Evolutionary conservation across 2,888 invertebrate genomes (phyloP), one percentile per base, ranked within the genome.

Genomic region (Athripsodes cinereus): DNA sequence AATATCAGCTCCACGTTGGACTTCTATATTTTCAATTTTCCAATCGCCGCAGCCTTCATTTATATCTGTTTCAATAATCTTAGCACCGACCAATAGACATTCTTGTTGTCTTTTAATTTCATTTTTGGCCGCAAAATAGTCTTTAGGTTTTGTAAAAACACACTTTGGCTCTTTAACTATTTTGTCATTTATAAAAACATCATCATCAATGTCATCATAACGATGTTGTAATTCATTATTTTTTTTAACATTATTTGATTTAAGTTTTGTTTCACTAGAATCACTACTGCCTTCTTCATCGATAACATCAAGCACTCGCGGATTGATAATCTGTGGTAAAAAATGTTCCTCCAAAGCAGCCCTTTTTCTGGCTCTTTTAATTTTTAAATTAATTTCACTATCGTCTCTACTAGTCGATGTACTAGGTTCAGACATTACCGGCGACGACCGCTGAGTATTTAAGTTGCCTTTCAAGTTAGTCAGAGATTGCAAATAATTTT

Each of bases 231-330:
- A 51, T 8, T 57, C 60, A 22, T 62, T 74, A 54, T 74, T 77
- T 44, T 78, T 78, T 66, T 76, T 69, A 67, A 79, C 67, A 71
- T 81, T 74, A 66, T 81, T 72, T 65, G 81, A 74, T 66, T 82
- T 68, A 65, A 81, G 69, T 65, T 84, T 79, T 64, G 81, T 76
- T 63, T 82, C 78, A 64, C 84, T 84, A 3, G 82, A 77, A 66
- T 87, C 85, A 67, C 76, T 72, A 66, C 87, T 87, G 2, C 82
- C 82, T 74, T 90, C 90, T 72, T 90, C 90, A 66, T 85, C 84
- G 64, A 90, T 90, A 5, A 87, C 88, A 68, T 88, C 89, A 67
- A 90, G 74, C 64, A 82, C 86, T 68, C 87, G 80, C 11, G 85
- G 84, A 66, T 84, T 82, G 6, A 83, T 72, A 59, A 76, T 73